Percentiles rank a stretch among this genome's conserved stretches.
These are phyloP conservation scores for Cyphomyrus discorhynchus DNA, from an alignment of 2,113 vertebrate species.

Conservation along the genomic window DNA sequence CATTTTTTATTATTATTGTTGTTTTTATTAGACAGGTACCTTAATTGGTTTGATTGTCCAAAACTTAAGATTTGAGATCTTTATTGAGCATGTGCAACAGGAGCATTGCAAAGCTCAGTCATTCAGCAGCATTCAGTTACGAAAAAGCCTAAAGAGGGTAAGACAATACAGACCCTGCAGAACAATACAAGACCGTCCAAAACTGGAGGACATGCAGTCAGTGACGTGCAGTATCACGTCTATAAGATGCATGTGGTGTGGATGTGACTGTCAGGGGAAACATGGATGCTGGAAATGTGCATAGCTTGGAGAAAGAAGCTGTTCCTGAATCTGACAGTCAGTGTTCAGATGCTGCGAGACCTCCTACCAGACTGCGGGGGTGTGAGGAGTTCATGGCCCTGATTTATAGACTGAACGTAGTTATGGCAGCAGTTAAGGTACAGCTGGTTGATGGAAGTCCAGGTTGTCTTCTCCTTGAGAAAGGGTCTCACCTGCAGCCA, in stretches of 20 bases:
- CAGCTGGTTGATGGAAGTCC: not conserved
- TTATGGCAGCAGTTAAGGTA: not conserved
- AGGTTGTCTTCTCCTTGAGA: not conserved
- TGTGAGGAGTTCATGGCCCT: not conserved
- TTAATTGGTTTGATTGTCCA: not conserved
- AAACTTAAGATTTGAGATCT: not conserved
- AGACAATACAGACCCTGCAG: not conserved
- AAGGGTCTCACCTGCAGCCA: slow-evolving; percentile 78
- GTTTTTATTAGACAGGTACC: not conserved
- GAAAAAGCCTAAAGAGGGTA: not conserved
- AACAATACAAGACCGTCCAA: not conserved
- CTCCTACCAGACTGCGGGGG: not conserved
- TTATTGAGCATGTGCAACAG: not conserved
- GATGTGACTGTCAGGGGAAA: not conserved
- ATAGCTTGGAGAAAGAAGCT: not conserved
- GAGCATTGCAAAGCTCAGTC: not conserved
- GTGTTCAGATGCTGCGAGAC: not conserved
- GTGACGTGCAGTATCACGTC: not conserved
- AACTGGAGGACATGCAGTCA: not conserved
- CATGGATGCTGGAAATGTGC: not conserved
- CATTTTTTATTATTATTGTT: too few relatives aligned
- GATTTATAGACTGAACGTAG: not conserved
- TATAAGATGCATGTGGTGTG: not conserved
- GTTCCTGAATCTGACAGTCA: not conserved
- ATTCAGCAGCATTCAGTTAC: not conserved